phyloP scores from a whole-genome alignment of 2,113 vertebrate species.

The Burhinus bistriatus region DNA sequence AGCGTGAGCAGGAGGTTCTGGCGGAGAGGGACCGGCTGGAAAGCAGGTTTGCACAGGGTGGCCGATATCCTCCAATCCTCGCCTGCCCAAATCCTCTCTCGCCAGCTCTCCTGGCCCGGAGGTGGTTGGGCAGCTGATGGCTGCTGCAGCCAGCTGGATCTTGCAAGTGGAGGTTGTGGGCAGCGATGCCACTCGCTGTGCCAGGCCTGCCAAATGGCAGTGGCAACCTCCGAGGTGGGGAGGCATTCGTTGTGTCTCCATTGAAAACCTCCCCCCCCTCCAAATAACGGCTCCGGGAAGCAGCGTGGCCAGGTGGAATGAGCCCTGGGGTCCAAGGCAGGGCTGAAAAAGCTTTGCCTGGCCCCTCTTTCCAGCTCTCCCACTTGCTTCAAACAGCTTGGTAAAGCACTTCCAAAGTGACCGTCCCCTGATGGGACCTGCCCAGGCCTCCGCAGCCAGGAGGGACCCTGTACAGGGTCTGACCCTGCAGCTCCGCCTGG shows the following conservation, averaged over 20 bases:
- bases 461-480: background rate
- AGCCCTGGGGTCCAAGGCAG: background rate
- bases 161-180: background rate
- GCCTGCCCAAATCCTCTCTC: background rate
- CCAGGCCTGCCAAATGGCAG: background rate
- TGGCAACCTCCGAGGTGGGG: fast-evolving
- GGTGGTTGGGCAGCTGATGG: fast-evolving
- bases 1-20: slow-evolving; percentile 54
- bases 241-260: background rate
- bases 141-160: background rate
- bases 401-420: background rate
- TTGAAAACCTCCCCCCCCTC: fast-evolving
- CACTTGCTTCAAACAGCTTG: background rate
- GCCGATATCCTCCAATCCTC: background rate
- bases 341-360: background rate
- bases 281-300: background rate
- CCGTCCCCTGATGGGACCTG: fast-evolving
- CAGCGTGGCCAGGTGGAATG: fast-evolving
- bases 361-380: background rate
- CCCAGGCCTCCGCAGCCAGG: background rate
- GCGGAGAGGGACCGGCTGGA: slow-evolving; percentile 77
- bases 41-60: slow-evolving; percentile 49
- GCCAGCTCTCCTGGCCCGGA: fast-evolving
- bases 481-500: background rate
- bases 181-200: background rate